phyloP scores from a whole-genome alignment of 2,888 invertebrate genomes.

The Acrobasis repandana region DNA sequence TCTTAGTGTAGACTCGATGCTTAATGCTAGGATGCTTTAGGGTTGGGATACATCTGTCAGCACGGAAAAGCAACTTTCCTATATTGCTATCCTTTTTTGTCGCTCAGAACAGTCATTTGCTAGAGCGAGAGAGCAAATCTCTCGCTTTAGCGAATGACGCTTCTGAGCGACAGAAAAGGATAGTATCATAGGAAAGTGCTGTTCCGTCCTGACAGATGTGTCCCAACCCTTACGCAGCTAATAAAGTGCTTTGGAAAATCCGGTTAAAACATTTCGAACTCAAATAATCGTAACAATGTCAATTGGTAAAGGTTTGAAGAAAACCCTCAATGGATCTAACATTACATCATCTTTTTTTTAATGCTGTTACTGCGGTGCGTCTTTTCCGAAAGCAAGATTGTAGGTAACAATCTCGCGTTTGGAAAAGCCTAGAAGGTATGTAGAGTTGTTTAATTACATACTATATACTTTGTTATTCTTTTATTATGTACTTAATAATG shows the following conservation, averaged over 20 bases:
- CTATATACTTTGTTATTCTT: neutral
- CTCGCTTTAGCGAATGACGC: too few relatives aligned
- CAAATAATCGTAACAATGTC: conserved; percentile 21
- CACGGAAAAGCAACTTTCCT: too few relatives aligned
- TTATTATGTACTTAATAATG: conserved; percentile 22
- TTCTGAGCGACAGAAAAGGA: too few relatives aligned
- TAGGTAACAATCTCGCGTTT: too few relatives aligned
- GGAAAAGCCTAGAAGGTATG: neutral
- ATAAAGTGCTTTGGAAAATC: conserved; percentile 25
- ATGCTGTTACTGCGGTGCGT: conserved; percentile 19
- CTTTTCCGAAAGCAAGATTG: too few relatives aligned
- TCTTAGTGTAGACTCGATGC: conserved; percentile 65
- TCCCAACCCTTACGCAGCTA: too few relatives aligned
- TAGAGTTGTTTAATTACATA: conserved; percentile 3
- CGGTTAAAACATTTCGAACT: neutral
- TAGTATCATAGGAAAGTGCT: too few relatives aligned
- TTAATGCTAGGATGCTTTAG: conserved; percentile 44
- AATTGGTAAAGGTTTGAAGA: conserved; percentile 26
- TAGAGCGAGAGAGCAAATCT: too few relatives aligned
- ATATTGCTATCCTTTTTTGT: too few relatives aligned
- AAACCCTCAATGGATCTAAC: conserved; percentile 10
- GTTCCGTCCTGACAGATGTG: too few relatives aligned
- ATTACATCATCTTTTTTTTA: neutral
- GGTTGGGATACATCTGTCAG: too few relatives aligned
- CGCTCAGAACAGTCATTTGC: too few relatives aligned